Percentiles rank a stretch among this genome's conserved stretches.
phyloP scores from a whole-genome alignment of 1,140 invertebrate genomes.

The Zophobas atratus region DNA sequence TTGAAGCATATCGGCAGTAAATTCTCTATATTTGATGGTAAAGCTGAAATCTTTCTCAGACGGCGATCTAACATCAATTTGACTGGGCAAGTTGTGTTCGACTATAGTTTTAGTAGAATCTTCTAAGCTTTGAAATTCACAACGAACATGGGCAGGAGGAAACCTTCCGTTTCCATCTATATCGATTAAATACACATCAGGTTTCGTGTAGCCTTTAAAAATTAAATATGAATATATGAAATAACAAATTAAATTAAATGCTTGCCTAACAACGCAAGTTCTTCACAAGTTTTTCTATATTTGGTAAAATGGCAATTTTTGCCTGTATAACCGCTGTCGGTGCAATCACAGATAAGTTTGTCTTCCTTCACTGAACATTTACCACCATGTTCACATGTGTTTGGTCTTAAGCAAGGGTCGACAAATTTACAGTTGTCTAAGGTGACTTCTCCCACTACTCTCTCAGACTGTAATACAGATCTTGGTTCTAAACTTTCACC shows the following conservation, averaged over 20 bases:
- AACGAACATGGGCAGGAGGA: slow-evolving; percentile 91
- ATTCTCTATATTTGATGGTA: slow-evolving; percentile 89
- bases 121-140: slow-evolving; percentile 89
- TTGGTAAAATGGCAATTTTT: slow-evolving; percentile 95
- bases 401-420: slow-evolving; percentile 89
- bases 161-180: slow-evolving; percentile 94
- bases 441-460: slow-evolving; percentile 88
- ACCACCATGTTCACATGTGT: slow-evolving; percentile 93
- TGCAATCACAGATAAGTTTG: slow-evolving; percentile 89
- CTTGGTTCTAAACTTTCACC: slow-evolving; percentile 80
- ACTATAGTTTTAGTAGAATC: slow-evolving; percentile 92
- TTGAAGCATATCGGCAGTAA: slow-evolving; percentile 91
- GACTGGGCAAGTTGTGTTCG: slow-evolving; percentile 92
- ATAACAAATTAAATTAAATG: not conserved
- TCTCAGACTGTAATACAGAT: slow-evolving; percentile 84
- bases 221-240: slow-evolving; percentile 13
- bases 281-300: slow-evolving; percentile 93
- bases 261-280: slow-evolving; percentile 83
- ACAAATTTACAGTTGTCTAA: slow-evolving; percentile 93
- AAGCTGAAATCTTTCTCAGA: slow-evolving; percentile 85
- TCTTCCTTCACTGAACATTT: slow-evolving; percentile 92
- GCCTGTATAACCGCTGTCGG: slow-evolving; percentile 88
- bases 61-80: slow-evolving; percentile 87
- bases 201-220: slow-evolving; percentile 79
- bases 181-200: slow-evolving; percentile 92